Percentiles rank a stretch among this genome's conserved stretches.
These are phyloP conservation scores for Crenuchus spilurus DNA, from an alignment of 2,797 vertebrate genomes.

Conservation along the genomic window DNA sequence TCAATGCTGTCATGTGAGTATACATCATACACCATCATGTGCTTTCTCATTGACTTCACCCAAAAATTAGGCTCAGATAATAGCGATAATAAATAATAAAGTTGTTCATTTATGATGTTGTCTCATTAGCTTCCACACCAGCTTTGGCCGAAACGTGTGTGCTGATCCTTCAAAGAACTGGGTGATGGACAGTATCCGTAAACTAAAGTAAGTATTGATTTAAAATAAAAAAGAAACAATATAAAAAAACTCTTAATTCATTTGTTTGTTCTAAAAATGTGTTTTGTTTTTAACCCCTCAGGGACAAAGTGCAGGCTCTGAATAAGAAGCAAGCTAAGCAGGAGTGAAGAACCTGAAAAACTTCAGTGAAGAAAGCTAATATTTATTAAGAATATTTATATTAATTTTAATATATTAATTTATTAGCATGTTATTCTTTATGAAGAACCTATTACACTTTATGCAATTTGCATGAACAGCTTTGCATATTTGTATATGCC, in stretches of 20 bases:
- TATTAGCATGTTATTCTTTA: background rate
- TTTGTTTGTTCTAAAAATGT: too few species aligned
- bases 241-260: background rate
- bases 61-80: background rate
- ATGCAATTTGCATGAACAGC: conserved; percentile 29
- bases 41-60: background rate
- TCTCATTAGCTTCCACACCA: conserved; percentile 68
- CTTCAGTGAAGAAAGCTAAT: background rate
- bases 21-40: background rate
- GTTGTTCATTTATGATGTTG: conserved; percentile 9
- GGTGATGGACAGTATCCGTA: conserved; percentile 64
- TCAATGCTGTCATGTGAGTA: conserved; percentile 50
- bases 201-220: conserved; percentile 59
- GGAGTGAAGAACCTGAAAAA: background rate
- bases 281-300: conserved; percentile 47
- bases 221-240: background rate
- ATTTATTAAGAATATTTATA: background rate
- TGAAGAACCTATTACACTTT: conserved; percentile 23
- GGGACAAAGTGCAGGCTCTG: conserved; percentile 57
- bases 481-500: conserved; percentile 49
- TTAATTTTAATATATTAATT: background rate
- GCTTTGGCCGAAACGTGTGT: conserved; percentile 53
- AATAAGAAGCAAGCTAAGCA: conserved; percentile 8
- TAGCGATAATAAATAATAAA: too few species aligned
- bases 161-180: conserved; percentile 61